Percentiles rank a stretch among this genome's conserved stretches.
These are phyloP conservation scores for Cacatua alba DNA, from an alignment of 2,113 vertebrate species.

Conservation along the genomic window DNA sequence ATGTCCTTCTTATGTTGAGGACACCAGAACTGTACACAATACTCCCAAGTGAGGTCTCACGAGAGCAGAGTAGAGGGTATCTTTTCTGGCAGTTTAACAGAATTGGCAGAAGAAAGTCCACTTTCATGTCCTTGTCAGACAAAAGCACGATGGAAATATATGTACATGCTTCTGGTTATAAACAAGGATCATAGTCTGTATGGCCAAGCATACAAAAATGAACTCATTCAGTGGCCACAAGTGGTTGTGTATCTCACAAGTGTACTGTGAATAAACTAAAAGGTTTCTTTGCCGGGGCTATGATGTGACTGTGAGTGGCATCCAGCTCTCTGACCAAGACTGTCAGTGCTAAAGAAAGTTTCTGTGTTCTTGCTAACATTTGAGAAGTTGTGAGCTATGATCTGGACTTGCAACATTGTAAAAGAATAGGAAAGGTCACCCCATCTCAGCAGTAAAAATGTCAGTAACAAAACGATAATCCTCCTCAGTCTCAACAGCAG, in stretches of 20 bases:
- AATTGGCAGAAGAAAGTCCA: not conserved
- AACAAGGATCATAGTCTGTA: not conserved
- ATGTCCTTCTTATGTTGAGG: no score
- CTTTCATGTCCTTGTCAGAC: not conserved
- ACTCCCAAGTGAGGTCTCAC: no score
- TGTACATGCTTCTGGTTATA: not conserved
- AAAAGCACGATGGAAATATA: not conserved
- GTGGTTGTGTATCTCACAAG: not conserved
- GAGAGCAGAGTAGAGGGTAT: not conserved
- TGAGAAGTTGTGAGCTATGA: constrained; percentile 33
- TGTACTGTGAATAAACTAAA: not conserved
- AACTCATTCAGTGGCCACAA: not conserved
- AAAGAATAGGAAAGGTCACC: constrained; percentile 12
- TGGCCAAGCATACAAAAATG: not conserved
- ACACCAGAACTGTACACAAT: no score
- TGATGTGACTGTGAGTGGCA: not conserved
- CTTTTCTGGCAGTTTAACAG: not conserved
- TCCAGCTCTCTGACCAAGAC: not conserved
- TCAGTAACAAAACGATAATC: constrained; percentile 37
- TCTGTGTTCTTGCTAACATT: constrained; percentile 13
- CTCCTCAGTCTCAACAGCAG: constrained; percentile 3
- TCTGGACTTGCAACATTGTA: not conserved
- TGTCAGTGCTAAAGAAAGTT: not conserved
- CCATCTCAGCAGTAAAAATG: constrained; percentile 33
- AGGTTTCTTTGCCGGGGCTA: not conserved